A percentile compares a stretch with the other conserved stretches of the same genome.
phyloP scores from a whole-genome alignment of 2,888 invertebrate species.

The Latrodectus elegans region DNA sequence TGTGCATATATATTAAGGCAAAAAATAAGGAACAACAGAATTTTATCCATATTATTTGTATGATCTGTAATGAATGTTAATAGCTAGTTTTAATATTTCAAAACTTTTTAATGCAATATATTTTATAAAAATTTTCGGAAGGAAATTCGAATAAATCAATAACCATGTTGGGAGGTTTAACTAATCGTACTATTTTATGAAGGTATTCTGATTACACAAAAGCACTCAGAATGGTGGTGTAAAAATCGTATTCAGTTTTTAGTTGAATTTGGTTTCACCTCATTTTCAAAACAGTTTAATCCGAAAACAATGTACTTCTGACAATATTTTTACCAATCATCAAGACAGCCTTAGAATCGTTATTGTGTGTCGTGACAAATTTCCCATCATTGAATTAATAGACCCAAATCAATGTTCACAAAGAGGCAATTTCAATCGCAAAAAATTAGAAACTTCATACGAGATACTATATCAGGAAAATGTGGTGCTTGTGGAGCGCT shows the following conservation, averaged over 20 bases:
- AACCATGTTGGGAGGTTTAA: too few species aligned
- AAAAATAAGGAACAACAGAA: too few species aligned
- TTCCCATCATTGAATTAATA: background rate
- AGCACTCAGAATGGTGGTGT: background rate
- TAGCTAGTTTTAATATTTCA: too few species aligned
- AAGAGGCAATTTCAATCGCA: background rate
- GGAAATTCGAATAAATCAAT: too few species aligned
- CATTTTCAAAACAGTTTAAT: constrained; percentile 11
- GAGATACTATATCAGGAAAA: background rate
- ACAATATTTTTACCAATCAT: background rate
- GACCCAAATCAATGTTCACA: background rate
- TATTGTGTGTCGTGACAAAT: background rate
- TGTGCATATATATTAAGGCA: too few species aligned
- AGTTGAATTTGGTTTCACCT: background rate
- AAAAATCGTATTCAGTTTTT: constrained; percentile 34
- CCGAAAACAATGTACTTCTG: background rate
- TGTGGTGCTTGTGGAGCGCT: background rate
- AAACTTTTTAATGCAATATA: too few species aligned
- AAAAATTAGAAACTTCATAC: background rate
- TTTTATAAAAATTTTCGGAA: too few species aligned
- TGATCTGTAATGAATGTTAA: too few species aligned
- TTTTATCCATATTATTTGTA: too few species aligned
- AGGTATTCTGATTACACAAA: background rate
- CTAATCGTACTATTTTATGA: too few species aligned
- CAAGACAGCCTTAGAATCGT: background rate